Percentiles rank a stretch among this genome's conserved stretches.
Evolutionary conservation across 2,113 vertebrate species (phyloP).

Genomic region (Alethe castanea): DNA sequence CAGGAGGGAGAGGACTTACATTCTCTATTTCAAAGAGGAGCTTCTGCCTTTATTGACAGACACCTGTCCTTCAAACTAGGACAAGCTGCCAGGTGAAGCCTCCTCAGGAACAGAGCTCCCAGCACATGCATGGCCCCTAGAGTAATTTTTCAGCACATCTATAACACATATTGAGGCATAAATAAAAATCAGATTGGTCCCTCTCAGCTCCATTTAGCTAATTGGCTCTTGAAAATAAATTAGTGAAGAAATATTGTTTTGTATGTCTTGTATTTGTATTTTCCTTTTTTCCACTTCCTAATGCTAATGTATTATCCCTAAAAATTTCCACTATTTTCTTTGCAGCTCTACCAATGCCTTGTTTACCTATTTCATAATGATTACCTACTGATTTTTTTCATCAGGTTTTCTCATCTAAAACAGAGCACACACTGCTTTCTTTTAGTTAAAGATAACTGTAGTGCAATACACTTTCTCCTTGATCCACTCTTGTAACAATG

Average conservation of each 20-base stretch:
- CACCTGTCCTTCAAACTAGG: too few species aligned
- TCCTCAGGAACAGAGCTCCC: background rate
- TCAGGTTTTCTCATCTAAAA: conserved; percentile 47
- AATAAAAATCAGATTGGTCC: background rate
- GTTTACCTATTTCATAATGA: conserved; percentile 59
- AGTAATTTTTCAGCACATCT: background rate
- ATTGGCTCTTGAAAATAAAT: background rate
- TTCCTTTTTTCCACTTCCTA: background rate
- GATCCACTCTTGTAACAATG: conserved; percentile 30
- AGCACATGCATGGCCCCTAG: background rate
- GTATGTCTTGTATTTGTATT: background rate
- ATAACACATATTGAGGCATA: too few species aligned
- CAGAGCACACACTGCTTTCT: conserved; percentile 4
- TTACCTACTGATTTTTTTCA: conserved; percentile 52
- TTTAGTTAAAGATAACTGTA: conserved; percentile 63
- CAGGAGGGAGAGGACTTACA: too few species aligned
- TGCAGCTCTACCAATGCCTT: background rate
- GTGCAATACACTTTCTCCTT: conserved; percentile 1
- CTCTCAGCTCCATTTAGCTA: background rate
- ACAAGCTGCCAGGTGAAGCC: too few species aligned
- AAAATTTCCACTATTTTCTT: background rate
- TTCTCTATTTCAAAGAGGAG: too few species aligned
- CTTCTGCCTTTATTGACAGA: too few species aligned
- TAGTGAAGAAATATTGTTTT: background rate
- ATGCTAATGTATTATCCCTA: background rate